Evolutionary conservation across 1,140 invertebrate species (phyloP).

Genomic region (Acromyrmex heyeri): DNA sequence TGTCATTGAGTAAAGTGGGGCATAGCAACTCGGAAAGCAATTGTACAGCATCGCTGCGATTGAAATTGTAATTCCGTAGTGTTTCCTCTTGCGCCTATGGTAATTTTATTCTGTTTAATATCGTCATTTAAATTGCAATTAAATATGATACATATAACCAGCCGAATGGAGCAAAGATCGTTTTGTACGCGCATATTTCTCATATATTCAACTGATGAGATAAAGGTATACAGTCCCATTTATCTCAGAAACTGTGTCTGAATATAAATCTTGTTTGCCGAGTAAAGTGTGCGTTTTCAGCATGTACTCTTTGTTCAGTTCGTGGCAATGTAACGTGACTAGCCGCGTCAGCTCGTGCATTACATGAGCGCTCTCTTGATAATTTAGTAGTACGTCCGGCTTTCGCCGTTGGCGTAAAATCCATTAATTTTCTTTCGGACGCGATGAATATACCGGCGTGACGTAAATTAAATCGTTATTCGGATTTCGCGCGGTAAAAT

Average conservation of each 20-base stretch:
- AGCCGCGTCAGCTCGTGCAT: constrained; percentile 59
- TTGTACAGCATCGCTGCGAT: constrained; percentile 31
- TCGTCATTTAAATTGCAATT: constrained; percentile 23
- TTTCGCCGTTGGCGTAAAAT: constrained; percentile 59
- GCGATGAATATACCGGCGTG: constrained; percentile 62
- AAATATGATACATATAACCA: constrained; percentile 29
- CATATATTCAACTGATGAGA: constrained; percentile 35
- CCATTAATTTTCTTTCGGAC: constrained; percentile 59
- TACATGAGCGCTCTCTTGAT: constrained; percentile 54
- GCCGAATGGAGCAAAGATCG: background rate
- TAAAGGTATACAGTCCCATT: constrained; percentile 48
- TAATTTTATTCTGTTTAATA: constrained; percentile 10
- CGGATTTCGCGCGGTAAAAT: constrained; percentile 39
- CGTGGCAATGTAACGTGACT: constrained; percentile 58
- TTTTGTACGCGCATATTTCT: constrained; percentile 37
- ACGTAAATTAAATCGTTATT: constrained; percentile 71
- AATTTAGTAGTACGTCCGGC: constrained; percentile 48
- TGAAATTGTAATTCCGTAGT: constrained; percentile 40
- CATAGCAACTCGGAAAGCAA: constrained; percentile 46
- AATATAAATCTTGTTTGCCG: constrained; percentile 64
- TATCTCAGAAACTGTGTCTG: constrained; percentile 57
- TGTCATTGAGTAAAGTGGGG: constrained; percentile 32
- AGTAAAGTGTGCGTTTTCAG: constrained; percentile 60
- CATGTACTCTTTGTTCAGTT: constrained; percentile 61
- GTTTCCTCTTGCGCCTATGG: background rate